Conservation (phyloP, 2,113 vertebrate species). For the Zosterops lateralis region DNA sequence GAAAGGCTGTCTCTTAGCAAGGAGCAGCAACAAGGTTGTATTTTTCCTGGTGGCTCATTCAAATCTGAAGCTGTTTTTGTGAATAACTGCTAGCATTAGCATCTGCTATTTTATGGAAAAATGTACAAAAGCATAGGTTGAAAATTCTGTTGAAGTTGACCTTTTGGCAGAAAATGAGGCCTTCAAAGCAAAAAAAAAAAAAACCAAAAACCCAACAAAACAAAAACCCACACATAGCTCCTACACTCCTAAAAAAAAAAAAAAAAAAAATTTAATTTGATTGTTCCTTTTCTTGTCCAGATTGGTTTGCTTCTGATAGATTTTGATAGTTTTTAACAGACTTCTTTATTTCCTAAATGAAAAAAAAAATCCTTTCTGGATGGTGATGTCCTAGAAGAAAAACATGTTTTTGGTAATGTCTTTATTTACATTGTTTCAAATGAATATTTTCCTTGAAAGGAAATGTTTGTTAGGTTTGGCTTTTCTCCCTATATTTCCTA, state of each 20-base stretch:
- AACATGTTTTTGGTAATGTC: neutral
- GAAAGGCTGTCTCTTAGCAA: neutral
- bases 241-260: neutral
- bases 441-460: slow-evolving; percentile 46
- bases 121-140: neutral
- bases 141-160: neutral
- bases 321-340: neutral
- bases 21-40: neutral
- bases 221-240: neutral
- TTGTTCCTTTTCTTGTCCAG: neutral
- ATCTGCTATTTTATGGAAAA: neutral
- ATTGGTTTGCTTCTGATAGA: neutral
- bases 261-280: neutral
- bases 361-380: neutral
- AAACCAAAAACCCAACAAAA: neutral
- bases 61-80: neutral
- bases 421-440: slow-evolving; percentile 57
- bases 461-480: slow-evolving; percentile 58
- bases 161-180: neutral
- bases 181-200: neutral
- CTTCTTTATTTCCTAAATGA: neutral
- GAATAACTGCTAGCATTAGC: neutral
- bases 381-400: neutral
- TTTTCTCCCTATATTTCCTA: slow-evolving; percentile 27
- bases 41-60: neutral